Percentiles rank a stretch among this genome's conserved stretches.
Evolutionary conservation across 1,140 invertebrate species (phyloP).

Genomic region (Venustaconcha ellipsiformis): DNA sequence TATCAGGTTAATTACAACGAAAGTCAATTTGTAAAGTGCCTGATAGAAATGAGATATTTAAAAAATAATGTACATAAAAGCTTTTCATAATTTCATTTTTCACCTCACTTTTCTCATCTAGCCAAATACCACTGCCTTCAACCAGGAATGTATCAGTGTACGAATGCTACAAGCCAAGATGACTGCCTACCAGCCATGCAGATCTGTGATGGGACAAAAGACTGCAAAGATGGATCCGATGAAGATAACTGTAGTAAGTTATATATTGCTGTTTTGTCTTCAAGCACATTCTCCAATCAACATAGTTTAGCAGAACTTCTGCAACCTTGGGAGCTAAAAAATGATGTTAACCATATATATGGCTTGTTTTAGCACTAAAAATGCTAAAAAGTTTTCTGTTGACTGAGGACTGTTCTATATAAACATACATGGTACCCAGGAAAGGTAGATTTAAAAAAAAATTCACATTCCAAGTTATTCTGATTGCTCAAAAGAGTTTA

Average conservation of each 20-base stretch:
- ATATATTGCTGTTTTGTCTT: slow-evolving; percentile 10
- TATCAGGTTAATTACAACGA: not conserved
- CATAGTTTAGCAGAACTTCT: not conserved
- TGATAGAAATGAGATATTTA: not conserved
- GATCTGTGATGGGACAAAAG: slow-evolving; percentile 70
- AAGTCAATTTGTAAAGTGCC: not conserved
- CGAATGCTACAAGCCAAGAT: slow-evolving; percentile 26
- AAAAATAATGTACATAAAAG: too few relatives aligned
- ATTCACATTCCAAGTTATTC: too few relatives aligned
- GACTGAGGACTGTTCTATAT: too few relatives aligned
- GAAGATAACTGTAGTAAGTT: slow-evolving; percentile 47
- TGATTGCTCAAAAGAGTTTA: too few relatives aligned
- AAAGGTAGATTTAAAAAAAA: too few relatives aligned
- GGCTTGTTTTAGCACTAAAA: too few relatives aligned
- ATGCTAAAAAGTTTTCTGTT: too few relatives aligned
- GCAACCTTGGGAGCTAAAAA: too few relatives aligned
- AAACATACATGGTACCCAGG: too few relatives aligned
- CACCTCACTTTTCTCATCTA: not conserved
- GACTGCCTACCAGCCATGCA: slow-evolving; percentile 91
- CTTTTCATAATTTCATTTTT: not conserved
- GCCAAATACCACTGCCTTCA: slow-evolving; percentile 76
- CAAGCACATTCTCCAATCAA: not conserved
- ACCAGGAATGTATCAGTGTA: slow-evolving; percentile 83
- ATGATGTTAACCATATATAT: too few relatives aligned
- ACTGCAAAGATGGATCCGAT: slow-evolving; percentile 73